Evolutionary conservation across 1,140 invertebrate species (phyloP).

Genomic region (Aporrectodea caliginosa): DNA sequence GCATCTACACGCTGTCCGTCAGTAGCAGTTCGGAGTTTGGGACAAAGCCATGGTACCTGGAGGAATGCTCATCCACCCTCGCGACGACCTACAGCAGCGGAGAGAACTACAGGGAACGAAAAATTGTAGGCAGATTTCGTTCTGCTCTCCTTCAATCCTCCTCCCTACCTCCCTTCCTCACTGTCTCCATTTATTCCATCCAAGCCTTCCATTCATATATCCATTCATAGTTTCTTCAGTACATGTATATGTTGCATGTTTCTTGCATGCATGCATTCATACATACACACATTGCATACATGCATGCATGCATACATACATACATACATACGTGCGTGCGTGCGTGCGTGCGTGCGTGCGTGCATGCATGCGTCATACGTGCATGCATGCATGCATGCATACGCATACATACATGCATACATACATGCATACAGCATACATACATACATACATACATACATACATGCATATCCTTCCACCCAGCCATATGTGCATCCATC

Average conservation of each 20-base stretch:
- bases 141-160: not conserved
- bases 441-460: not conserved
- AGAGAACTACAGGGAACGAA: slow-evolving; percentile 26
- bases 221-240: not conserved
- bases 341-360: not conserved
- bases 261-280: too few relatives aligned
- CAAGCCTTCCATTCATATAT: not conserved
- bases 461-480: not conserved
- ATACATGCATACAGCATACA: not conserved
- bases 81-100: slow-evolving; percentile 94
- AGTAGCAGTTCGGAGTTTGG: slow-evolving; percentile 74
- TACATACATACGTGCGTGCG: not conserved
- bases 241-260: not conserved
- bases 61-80: slow-evolving; percentile 64
- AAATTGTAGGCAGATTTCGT: slow-evolving; percentile 30
- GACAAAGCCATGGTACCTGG: slow-evolving; percentile 72
- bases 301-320: too few relatives aligned
- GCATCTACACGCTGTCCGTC: slow-evolving; percentile 81
- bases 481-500: not conserved
- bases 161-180: not conserved
- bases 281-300: too few relatives aligned
- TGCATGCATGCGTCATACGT: not conserved
- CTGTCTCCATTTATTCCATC: not conserved
- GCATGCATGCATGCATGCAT: not conserved
- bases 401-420: not conserved